Percentiles rank a stretch among this genome's conserved stretches.
These are phyloP conservation scores for Ellobium chinense DNA, from an alignment of 2,888 invertebrate genomes.

Conservation along the genomic window DNA sequence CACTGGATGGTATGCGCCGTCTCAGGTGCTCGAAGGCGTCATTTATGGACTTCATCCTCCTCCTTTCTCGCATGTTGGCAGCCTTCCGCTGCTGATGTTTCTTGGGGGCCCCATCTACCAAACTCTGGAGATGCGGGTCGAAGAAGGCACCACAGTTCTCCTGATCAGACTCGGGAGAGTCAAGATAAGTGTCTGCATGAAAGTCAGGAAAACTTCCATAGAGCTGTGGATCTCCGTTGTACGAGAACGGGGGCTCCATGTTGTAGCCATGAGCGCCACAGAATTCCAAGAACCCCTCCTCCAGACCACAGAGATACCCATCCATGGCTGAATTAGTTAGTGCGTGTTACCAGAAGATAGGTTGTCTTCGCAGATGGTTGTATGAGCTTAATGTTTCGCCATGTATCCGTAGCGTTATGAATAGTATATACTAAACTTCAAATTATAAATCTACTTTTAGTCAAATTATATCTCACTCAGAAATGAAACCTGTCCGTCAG, in stretches of 20 bases:
- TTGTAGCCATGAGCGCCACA: constrained; percentile 65
- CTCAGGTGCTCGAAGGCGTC: constrained; percentile 96
- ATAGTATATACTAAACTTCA: too few relatives aligned
- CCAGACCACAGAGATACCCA: constrained; percentile 62
- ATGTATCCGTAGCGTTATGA: too few relatives aligned
- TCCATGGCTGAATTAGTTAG: too few relatives aligned
- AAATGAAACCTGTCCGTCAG: too few relatives aligned
- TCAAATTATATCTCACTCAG: too few relatives aligned
- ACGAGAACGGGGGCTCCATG: constrained; percentile 16
- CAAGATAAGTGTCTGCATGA: constrained; percentile 2
- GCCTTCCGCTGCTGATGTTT: constrained; percentile 95
- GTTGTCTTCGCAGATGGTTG: too few relatives aligned
- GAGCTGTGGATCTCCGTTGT: constrained; percentile 28
- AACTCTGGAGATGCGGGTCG: background rate
- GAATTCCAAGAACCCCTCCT: constrained; percentile 70
- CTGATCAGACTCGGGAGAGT: constrained; percentile 40
- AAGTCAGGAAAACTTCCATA: constrained; percentile 32
- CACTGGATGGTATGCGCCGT: constrained; percentile 90
- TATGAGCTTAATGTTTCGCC: too few relatives aligned
- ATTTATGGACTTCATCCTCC: constrained; percentile 97
- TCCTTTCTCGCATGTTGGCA: constrained; percentile 93
- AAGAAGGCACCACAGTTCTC: constrained; percentile 37
- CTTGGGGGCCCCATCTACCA: constrained; percentile 72
- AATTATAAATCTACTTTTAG: too few relatives aligned
- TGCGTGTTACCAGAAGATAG: too few relatives aligned